Conservation (phyloP, 2,888 invertebrate genomes). For the Amphipoea oculea region DNA sequence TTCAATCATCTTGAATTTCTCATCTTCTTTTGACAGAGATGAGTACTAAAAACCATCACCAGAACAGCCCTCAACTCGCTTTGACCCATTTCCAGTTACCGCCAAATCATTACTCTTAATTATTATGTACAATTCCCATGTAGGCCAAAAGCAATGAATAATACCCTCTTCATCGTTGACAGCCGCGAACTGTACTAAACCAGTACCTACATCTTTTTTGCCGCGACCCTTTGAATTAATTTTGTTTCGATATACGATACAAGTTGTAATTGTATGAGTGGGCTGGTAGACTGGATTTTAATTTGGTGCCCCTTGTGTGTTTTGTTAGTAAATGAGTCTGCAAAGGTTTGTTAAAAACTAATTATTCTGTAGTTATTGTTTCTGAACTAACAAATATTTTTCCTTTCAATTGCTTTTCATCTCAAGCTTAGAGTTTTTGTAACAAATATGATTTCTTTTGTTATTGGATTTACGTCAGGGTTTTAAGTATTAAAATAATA, state of each 20-base stretch:
- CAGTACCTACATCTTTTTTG: conserved; percentile 41
- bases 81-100: conserved; percentile 24
- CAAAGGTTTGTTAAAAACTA: neutral
- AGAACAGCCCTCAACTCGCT: neutral
- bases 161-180: conserved; percentile 62
- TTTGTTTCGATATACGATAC: conserved; percentile 44
- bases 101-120: conserved; percentile 47
- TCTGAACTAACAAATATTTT: neutral
- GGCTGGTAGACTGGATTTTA: conserved; percentile 14
- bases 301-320: conserved; percentile 15
- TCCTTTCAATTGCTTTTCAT: neutral
- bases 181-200: conserved; percentile 39
- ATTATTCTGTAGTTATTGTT: neutral
- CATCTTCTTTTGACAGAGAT: neutral
- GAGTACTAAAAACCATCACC: neutral
- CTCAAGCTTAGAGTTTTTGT: neutral
- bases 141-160: conserved; percentile 33
- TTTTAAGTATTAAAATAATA: no score
- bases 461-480: neutral
- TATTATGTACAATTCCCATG: conserved; percentile 28
- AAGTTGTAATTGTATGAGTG: conserved; percentile 43
- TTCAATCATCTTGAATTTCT: neutral
- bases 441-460: neutral
- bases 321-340: neutral
- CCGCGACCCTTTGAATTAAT: conserved; percentile 42